Evolutionary conservation across 2,797 vertebrate genomes (phyloP).

Genomic region (Chaenodraco wilsoni): DNA sequence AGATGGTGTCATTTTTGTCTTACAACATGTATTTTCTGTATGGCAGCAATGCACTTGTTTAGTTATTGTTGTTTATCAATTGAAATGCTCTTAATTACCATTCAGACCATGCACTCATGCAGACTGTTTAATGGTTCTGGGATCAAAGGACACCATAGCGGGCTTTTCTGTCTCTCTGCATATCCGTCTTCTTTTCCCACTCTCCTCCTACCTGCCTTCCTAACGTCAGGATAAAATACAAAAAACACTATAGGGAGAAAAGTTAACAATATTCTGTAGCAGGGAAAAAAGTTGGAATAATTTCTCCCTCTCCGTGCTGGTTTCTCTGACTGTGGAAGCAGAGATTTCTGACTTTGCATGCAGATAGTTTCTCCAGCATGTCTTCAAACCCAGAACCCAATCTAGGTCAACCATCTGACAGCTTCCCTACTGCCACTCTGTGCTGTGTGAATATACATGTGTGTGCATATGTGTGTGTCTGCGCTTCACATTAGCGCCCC

Average conservation of each 20-base stretch:
- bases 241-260: background rate
- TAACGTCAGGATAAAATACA: slow-evolving; percentile 15
- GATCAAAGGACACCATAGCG: background rate
- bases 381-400: slow-evolving; percentile 73
- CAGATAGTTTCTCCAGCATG: slow-evolving; percentile 70
- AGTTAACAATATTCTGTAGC: slow-evolving; percentile 27
- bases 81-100: background rate
- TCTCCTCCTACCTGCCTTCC: background rate
- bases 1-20: background rate
- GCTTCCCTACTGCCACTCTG: slow-evolving; percentile 68
- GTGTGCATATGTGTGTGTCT: slow-evolving; percentile 18
- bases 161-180: background rate
- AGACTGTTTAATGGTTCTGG: background rate
- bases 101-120: background rate
- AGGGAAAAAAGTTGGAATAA: slow-evolving; percentile 45
- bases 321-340: slow-evolving; percentile 50
- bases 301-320: slow-evolving; percentile 34
- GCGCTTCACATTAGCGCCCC: slow-evolving; percentile 31
- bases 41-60: too few species aligned
- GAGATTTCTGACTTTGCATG: slow-evolving; percentile 74
- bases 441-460: slow-evolving; percentile 41
- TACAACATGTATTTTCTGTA: background rate
- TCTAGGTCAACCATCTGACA: slow-evolving; percentile 80
- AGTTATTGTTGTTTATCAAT: background rate
- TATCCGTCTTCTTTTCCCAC: slow-evolving; percentile 2